Evolutionary conservation across 92 coral and sea anemone genomes (phyloP).

Genomic region (Actinernus sp.): DNA sequence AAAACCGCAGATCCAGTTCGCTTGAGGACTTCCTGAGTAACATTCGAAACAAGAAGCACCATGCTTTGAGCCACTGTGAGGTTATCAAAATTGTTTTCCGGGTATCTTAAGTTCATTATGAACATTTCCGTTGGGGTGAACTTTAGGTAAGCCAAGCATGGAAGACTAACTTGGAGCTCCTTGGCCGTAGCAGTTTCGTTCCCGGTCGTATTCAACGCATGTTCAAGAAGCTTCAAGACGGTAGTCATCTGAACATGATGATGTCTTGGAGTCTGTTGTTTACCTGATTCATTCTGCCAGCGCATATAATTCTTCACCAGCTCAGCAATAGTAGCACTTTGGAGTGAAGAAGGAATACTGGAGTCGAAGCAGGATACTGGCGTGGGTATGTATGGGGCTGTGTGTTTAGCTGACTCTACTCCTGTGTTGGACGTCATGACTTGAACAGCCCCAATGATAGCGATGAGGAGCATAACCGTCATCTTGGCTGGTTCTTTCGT

Average conservation of each 20-base stretch:
- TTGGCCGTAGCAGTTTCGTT: neutral
- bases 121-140: constrained; percentile 20
- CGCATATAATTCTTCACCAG: constrained; percentile 3
- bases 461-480: neutral
- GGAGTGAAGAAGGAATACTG: constrained; percentile 1
- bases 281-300: neutral
- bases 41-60: neutral
- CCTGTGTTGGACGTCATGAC: no score
- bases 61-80: neutral
- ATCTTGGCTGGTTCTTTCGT: no score
- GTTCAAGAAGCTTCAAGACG: constrained; percentile 3
- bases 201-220: constrained; percentile 13
- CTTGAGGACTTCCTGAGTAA: constrained; percentile 1
- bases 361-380: neutral
- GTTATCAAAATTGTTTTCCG: constrained; percentile 3
- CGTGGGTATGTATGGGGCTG: no score
- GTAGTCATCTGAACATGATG: neutral
- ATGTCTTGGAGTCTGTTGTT: neutral
- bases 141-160: constrained; percentile 4
- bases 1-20: neutral
- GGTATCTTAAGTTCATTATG: constrained; percentile 5
- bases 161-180: neutral
- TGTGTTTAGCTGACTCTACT: no score
- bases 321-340: neutral
- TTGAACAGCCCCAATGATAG: constrained; percentile 2